Conservation (phyloP, 1,140 invertebrate species). For the Goniozus legneri region DNA sequence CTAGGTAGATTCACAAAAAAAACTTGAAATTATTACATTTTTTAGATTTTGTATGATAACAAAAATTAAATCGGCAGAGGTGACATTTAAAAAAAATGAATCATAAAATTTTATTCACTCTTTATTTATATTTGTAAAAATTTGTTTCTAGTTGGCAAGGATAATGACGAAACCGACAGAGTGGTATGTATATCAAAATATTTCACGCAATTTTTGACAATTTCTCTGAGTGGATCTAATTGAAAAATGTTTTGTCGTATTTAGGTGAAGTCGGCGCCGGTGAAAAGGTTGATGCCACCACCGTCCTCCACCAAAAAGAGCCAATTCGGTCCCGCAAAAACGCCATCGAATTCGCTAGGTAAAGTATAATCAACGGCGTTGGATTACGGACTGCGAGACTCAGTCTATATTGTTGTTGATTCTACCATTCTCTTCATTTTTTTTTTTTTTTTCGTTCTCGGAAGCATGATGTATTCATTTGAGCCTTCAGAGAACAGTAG, state of each 20-base stretch:
- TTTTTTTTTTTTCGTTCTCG: constrained; percentile 12
- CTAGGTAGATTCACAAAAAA: constrained; percentile 47
- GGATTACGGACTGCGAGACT: no score
- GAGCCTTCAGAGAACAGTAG: neutral
- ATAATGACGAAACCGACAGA: constrained; percentile 43
- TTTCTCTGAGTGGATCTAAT: constrained; percentile 11
- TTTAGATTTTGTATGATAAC: no score
- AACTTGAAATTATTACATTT: no score
- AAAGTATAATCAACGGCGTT: no score
- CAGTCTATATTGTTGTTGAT: neutral
- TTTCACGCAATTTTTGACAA: constrained; percentile 4
- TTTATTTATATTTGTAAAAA: no score
- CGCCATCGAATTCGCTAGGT: constrained; percentile 36
- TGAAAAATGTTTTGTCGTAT: constrained; percentile 10
- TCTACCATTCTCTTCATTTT: constrained; percentile 1
- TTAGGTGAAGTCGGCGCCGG: constrained; percentile 45
- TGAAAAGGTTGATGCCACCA: constrained; percentile 36
- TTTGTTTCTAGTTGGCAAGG: constrained; percentile 44
- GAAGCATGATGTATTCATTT: constrained; percentile 25
- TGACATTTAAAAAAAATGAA: neutral
- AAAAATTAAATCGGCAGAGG: no score
- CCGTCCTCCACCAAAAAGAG: constrained; percentile 36
- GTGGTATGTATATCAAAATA: constrained; percentile 32
- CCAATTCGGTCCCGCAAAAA: constrained; percentile 46
- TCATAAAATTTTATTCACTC: neutral